Conservation (phyloP, 2,113 vertebrate species). For the Tragelaphus imberbis region DNA sequence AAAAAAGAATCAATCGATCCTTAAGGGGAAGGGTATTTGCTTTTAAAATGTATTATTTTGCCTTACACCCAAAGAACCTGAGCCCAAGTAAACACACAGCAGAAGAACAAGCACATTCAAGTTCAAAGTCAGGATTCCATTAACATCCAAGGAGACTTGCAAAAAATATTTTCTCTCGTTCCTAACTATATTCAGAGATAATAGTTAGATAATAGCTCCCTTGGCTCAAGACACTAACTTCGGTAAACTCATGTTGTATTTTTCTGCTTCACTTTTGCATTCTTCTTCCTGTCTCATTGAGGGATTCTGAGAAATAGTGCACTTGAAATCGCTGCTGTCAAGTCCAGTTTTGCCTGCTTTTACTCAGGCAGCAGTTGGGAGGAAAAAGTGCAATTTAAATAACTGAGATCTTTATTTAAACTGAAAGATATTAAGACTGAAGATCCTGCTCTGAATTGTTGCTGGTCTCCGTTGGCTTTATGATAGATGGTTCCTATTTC, state of each 20-base stretch:
- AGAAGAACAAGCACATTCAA: background rate
- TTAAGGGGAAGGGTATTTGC: background rate
- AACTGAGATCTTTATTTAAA: conserved; percentile 23
- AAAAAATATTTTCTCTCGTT: background rate
- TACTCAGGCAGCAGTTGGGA: background rate
- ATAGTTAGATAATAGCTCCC: background rate
- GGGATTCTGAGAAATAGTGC: background rate
- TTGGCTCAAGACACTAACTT: background rate
- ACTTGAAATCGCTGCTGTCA: background rate
- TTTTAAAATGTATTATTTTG: background rate
- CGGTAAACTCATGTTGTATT: background rate
- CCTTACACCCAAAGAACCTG: background rate
- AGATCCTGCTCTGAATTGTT: background rate
- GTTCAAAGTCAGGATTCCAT: background rate
- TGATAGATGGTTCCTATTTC: background rate
- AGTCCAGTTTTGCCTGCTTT: background rate
- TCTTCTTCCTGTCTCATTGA: background rate
- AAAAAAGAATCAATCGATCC: background rate
- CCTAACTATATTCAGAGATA: background rate
- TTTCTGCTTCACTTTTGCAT: background rate
- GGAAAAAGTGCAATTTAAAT: background rate
- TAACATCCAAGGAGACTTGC: background rate
- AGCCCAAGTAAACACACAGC: background rate
- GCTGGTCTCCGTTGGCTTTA: background rate
- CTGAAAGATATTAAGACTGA: background rate